Base-by-base conservation (phyloP, 1,140 invertebrate genomes). In the Ericerus pela region DNA sequence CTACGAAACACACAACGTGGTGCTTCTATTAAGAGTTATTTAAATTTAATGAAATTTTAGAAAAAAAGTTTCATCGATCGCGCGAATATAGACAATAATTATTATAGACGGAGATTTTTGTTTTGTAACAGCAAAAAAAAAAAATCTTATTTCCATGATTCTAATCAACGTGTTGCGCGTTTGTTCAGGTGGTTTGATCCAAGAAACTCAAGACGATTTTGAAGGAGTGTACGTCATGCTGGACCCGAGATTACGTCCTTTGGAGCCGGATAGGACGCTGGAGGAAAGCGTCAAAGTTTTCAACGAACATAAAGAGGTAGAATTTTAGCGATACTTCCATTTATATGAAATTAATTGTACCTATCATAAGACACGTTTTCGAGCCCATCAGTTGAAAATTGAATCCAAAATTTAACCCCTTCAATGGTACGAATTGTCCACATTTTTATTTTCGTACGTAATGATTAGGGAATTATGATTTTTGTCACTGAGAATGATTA, bases 211-310 rank as follows among this genome's bases (percentile, higher is more conserved):
- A 29, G 36, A 52, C 8, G 57, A 58, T 11, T 41, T 58, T 2
- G 58, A 61, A 18, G 59, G 59, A 31, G 36, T 61, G 11, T 61
- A 62, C 36, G 28, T 62, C 20, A 62, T 62, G 58, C 43, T 91
- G 57, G 86, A 90, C 67, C 78, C 80, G 0, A 79, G 87, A 57
- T 71, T 88, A 41, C 74, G 85, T 63, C 89, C 90, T 0, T 75
- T 86, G 51, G 79, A 81, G 20, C 88, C 89, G 6, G 82, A 88
- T 69, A 75, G 79, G 53, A 77, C 75, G 54, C 84, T 82, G 68
- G 74, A 80, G 24, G 78, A 84, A 66, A 92, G 88, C 30, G 75
- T 84, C 63, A 69, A 79, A 55, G 85, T 93, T 56, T 93, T 86
- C 69, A 77, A 90, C 55, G 82, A 89, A 61, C 88, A 93, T 67